These are phyloP conservation scores for Hippoglossus hippoglossus DNA, from an alignment of 2,797 vertebrate genomes.

Conservation along the genomic window DNA sequence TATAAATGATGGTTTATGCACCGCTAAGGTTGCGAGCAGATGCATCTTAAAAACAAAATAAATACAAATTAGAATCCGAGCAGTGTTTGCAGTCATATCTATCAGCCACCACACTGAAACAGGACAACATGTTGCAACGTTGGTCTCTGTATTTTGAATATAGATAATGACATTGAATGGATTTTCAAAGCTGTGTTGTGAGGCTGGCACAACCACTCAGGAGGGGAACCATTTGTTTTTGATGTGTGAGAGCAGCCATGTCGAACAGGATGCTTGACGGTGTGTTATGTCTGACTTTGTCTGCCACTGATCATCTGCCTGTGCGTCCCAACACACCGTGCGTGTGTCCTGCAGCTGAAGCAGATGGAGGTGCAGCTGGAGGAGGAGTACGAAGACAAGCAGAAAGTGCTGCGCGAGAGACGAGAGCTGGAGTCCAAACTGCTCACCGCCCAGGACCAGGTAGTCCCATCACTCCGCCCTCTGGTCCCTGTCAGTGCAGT, in stretches of 20 bases:
- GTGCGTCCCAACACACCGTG: conserved; percentile 46
- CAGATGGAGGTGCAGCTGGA: conserved; percentile 98
- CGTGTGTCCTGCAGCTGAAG: conserved; percentile 86
- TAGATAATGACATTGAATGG: background rate
- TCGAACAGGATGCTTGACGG: conserved; percentile 44
- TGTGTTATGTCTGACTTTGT: conserved; percentile 57
- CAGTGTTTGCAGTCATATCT: conserved; percentile 3
- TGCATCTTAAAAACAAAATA: background rate
- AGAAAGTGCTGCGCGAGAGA: conserved; percentile 94
- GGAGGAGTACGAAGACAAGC: conserved; percentile 97
- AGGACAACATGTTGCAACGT: background rate
- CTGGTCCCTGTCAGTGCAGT: conserved; percentile 33
- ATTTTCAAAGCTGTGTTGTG: conserved; percentile 1
- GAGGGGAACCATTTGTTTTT: conserved; percentile 34
- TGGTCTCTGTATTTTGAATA: background rate
- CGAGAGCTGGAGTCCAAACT: conserved; percentile 94
- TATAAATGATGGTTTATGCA: background rate
- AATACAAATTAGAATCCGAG: background rate
- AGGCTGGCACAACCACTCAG: conserved; percentile 11
- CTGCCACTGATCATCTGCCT: conserved; percentile 50
- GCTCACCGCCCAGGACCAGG: conserved; percentile 91
- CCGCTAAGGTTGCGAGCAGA: background rate
- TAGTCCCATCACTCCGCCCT: conserved; percentile 68
- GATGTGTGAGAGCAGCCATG: conserved; percentile 44
- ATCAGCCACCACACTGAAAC: background rate